phyloP scores from a whole-genome alignment of 2,797 vertebrate species.

The Bradypodion pumilum region DNA sequence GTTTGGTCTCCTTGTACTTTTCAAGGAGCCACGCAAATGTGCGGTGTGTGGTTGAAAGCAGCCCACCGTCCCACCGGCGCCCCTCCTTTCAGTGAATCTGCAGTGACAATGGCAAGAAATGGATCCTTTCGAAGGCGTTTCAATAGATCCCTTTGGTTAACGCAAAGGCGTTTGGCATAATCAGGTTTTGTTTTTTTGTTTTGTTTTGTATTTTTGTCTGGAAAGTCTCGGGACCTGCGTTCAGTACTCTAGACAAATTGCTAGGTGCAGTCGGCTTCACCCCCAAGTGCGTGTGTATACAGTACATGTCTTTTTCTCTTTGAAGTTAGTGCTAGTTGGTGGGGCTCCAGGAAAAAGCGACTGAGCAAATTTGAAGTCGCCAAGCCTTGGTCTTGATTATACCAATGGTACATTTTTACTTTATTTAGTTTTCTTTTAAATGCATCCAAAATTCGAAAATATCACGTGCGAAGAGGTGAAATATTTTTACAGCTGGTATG shows the following conservation, averaged over 20 bases:
- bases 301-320: too few species aligned
- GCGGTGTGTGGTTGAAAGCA: slow-evolving; percentile 22
- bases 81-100: slow-evolving; percentile 13
- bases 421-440: background rate
- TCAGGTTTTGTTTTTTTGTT: background rate
- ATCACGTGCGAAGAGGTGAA: slow-evolving; percentile 44
- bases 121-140: slow-evolving; percentile 34
- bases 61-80: background rate
- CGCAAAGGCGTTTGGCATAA: background rate
- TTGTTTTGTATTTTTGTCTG: background rate
- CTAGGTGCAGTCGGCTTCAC: background rate
- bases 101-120: slow-evolving; percentile 28
- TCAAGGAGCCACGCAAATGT: slow-evolving; percentile 30
- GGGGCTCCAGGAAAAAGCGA: background rate
- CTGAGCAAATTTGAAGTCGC: too few species aligned
- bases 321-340: too few species aligned
- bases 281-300: background rate
- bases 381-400: too few species aligned
- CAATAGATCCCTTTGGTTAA: slow-evolving; percentile 26
- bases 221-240: background rate
- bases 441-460: background rate
- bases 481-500: slow-evolving; percentile 34
- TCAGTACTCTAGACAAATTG: background rate
- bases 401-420: too few species aligned
- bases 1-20: slow-evolving; percentile 39